phyloP scores from a whole-genome alignment of 2,888 invertebrate species.

The Amblyteles armatorius region DNA sequence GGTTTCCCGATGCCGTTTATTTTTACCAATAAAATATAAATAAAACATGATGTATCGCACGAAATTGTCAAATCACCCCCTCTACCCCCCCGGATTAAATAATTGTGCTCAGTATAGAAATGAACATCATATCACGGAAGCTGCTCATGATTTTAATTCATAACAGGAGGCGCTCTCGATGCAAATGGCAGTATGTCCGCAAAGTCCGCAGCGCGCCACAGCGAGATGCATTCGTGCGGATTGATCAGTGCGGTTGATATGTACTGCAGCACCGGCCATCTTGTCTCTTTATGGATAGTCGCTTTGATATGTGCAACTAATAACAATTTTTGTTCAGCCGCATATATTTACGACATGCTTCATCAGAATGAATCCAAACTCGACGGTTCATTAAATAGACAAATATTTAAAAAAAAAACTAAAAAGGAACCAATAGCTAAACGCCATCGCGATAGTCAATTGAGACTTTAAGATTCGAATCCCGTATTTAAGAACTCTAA shows the following conservation, averaged over 20 bases:
- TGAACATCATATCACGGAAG: not conserved
- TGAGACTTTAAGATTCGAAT: not conserved
- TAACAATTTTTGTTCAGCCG: not conserved
- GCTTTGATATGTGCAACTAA: not conserved
- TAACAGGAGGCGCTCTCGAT: not conserved
- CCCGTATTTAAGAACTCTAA: too few relatives aligned
- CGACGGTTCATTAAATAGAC: not conserved
- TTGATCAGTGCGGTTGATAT: constrained; percentile 4
- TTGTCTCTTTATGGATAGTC: constrained; percentile 1
- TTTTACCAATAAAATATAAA: too few relatives aligned
- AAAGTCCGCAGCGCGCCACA: not conserved
- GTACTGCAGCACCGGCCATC: constrained; percentile 7
- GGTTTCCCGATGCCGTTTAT: too few relatives aligned
- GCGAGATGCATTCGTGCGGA: constrained; percentile 21
- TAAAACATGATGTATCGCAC: too few relatives aligned
- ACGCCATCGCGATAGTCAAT: not conserved
- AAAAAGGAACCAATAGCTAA: not conserved
- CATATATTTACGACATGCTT: too few relatives aligned
- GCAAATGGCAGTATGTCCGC: not conserved
- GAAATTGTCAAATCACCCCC: too few relatives aligned
- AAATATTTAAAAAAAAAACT: not conserved
- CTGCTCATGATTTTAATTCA: constrained; percentile 10
- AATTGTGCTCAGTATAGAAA: not conserved
- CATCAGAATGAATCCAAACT: too few relatives aligned
- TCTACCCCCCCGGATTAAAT: too few relatives aligned